Conservation (phyloP, 23 tunicate genomes). For the Styela plicata region DNA sequence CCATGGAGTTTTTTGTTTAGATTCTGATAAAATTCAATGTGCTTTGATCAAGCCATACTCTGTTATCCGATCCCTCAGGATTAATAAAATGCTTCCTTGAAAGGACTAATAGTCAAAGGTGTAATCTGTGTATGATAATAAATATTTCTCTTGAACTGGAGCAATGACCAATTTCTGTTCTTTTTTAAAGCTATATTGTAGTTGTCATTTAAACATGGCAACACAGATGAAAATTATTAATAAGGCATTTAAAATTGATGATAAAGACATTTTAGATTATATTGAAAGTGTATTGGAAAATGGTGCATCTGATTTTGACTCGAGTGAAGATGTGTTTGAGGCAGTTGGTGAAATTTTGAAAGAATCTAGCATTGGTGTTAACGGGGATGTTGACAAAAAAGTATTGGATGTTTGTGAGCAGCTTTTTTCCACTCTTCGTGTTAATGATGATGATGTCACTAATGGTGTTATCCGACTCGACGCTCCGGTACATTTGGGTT, state of each 20-base stretch:
- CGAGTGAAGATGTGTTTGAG: conserved; percentile 77
- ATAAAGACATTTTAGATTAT: conserved; percentile 47
- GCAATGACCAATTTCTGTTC: too few species aligned
- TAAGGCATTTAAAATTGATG: conserved; percentile 45
- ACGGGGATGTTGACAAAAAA: conserved; percentile 17
- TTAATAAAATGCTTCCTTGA: too few species aligned
- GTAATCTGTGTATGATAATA: too few species aligned
- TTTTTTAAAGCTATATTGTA: not conserved
- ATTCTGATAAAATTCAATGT: too few species aligned
- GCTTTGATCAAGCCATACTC: too few species aligned
- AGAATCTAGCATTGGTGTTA: conserved; percentile 40
- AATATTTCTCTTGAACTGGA: too few species aligned
- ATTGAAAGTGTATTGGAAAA: conserved; percentile 73
- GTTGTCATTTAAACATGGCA: conserved; percentile 8
- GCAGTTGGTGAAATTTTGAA: conserved; percentile 70
- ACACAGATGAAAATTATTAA: conserved; percentile 57
- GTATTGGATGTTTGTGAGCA: conserved; percentile 43
- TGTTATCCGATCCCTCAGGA: too few species aligned
- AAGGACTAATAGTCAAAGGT: too few species aligned
- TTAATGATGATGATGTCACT: conserved; percentile 32
- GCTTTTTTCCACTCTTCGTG: conserved; percentile 31
- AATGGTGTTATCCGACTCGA: conserved; percentile 45
- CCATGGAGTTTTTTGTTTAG: too few species aligned
- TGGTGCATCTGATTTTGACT: conserved; percentile 59
- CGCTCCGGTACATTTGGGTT: conserved; percentile 81